These are phyloP conservation scores for Ceyx melanurus DNA, from an alignment of 2,113 vertebrate genomes.

Conservation along the genomic window DNA sequence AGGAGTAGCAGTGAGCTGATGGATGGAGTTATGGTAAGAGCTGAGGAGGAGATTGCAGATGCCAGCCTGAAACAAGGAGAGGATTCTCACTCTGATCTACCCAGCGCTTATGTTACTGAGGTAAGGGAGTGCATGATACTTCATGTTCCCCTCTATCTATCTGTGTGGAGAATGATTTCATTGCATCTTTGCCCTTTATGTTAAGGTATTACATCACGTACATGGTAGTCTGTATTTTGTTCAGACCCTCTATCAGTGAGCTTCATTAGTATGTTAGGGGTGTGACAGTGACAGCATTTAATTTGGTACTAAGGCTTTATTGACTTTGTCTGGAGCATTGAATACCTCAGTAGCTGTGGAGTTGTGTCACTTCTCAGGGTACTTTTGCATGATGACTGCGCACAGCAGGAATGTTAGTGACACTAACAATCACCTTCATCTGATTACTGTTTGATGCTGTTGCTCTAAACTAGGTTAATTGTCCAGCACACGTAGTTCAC, in stretches of 20 bases:
- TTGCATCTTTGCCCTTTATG: neutral
- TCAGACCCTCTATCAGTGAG: neutral
- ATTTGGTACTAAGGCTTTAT: neutral
- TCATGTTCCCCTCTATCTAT: neutral
- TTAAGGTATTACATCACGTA: neutral
- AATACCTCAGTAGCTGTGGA: neutral
- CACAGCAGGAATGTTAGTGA: neutral
- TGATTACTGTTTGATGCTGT: neutral
- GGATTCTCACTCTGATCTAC: slow-evolving; percentile 68
- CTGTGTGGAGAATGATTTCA: neutral
- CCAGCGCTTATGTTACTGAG: slow-evolving; percentile 76
- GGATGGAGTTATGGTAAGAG: slow-evolving; percentile 76
- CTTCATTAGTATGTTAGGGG: neutral
- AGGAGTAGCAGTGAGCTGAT: slow-evolving; percentile 78
- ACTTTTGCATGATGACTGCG: neutral
- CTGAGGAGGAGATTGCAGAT: slow-evolving; percentile 69
- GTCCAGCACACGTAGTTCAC: neutral
- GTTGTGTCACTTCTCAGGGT: neutral
- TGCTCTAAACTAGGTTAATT: neutral
- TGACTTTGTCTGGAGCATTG: neutral
- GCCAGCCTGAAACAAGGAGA: slow-evolving; percentile 71
- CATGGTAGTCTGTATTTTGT: neutral
- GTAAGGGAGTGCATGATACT: slow-evolving; percentile 46
- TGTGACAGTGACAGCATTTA: neutral
- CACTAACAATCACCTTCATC: neutral